Conservation (phyloP, 2,888 invertebrate species). For the Melipona bicolor region DNA sequence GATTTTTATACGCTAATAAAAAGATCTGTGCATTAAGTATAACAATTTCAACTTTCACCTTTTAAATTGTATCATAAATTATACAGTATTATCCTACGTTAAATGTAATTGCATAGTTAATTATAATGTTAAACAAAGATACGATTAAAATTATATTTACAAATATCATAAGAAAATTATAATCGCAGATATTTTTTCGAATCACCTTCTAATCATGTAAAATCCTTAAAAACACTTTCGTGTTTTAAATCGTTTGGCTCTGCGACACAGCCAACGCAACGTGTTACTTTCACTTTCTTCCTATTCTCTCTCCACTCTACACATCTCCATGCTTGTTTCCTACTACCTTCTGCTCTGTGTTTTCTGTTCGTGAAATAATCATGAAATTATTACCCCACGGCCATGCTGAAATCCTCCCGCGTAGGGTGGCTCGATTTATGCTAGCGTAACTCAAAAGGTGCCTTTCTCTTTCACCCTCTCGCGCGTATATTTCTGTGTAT, state of each 20-base stretch:
- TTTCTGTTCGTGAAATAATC: constrained; percentile 81
- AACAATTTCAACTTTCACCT: no score
- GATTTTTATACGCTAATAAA: no score
- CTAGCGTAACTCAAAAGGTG: constrained; percentile 33
- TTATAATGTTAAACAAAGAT: no score
- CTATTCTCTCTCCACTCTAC: neutral
- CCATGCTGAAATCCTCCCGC: constrained; percentile 29
- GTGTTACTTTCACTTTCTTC: constrained; percentile 18
- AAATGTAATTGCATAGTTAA: no score
- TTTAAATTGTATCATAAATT: no score
- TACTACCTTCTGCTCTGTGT: neutral
- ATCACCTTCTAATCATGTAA: no score
- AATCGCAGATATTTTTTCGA: neutral
- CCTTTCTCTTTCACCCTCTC: constrained; percentile 5
- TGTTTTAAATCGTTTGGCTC: neutral
- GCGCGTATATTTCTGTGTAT: neutral
- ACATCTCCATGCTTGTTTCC: neutral
- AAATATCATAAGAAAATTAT: no score
- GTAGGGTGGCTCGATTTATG: constrained; percentile 49
- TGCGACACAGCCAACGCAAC: neutral
- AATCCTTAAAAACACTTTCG: neutral
- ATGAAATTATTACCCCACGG: constrained; percentile 77
- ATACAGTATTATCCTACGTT: no score
- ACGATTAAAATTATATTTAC: no score
- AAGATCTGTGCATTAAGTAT: no score